A percentile compares a stretch with the other conserved stretches of the same genome.
phyloP scores from a whole-genome alignment of 2,113 vertebrate genomes.

The Notothenia coriiceps region DNA sequence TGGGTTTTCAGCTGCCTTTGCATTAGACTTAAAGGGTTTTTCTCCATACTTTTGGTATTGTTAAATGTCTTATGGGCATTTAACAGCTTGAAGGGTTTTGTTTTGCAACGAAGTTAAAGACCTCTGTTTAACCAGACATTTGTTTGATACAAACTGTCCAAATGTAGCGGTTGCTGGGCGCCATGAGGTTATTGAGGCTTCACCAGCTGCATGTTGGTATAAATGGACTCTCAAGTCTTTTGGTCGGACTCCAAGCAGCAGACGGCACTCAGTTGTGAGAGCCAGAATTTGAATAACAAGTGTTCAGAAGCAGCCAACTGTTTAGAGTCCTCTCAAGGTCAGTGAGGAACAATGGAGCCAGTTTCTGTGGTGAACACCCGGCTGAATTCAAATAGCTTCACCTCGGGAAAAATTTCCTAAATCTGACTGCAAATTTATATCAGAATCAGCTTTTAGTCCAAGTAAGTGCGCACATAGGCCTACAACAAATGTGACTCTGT shows the following conservation, averaged over 20 bases:
- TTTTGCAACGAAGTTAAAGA: neutral
- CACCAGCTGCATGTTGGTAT: conserved; percentile 74
- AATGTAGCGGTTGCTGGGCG: conserved; percentile 5
- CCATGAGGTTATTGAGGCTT: conserved; percentile 21
- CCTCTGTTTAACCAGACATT: neutral
- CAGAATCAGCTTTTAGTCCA: too few species aligned
- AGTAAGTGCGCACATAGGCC: too few species aligned
- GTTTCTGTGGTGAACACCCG: conserved; percentile 50
- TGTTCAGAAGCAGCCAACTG: conserved; percentile 77
- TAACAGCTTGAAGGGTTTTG: neutral
- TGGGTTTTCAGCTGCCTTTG: neutral
- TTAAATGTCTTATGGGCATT: too few species aligned
- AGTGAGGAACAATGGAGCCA: conserved; percentile 64
- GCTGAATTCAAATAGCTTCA: conserved; percentile 44
- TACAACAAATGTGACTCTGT: too few species aligned
- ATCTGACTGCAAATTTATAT: conserved; percentile 1
- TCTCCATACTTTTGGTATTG: neutral
- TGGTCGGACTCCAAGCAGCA: conserved; percentile 67
- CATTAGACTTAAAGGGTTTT: too few species aligned
- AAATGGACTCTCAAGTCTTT: conserved; percentile 60
- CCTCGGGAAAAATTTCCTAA: neutral
- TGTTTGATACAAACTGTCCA: conserved; percentile 3
- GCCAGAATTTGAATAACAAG: conserved; percentile 82
- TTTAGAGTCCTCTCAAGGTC: conserved; percentile 72
- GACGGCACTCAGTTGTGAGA: conserved; percentile 61